These are phyloP conservation scores for Siderastrea radians DNA, from an alignment of 92 coral and sea anemone species.

Conservation along the genomic window DNA sequence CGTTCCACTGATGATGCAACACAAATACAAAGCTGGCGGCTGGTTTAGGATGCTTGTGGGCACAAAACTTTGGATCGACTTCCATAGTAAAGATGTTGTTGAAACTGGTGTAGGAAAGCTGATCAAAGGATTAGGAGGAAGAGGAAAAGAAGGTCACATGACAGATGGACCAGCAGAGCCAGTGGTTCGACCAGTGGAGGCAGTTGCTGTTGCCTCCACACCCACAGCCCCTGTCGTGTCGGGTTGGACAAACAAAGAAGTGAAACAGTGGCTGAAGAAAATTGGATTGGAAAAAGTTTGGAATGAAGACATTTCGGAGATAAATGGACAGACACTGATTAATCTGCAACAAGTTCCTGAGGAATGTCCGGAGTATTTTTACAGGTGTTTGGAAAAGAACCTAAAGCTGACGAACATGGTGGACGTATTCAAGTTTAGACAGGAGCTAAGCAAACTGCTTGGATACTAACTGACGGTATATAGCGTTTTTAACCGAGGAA, in stretches of 20 bases:
- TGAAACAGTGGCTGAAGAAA: constrained; percentile 63
- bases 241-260: constrained; percentile 54
- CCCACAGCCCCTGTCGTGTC: constrained; percentile 16
- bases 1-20: constrained; percentile 75
- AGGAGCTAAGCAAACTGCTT: constrained; percentile 50
- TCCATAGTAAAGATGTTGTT: constrained; percentile 32
- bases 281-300: constrained; percentile 55
- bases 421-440: constrained; percentile 56
- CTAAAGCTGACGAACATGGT: constrained; percentile 47
- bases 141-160: constrained; percentile 42
- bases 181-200: neutral
- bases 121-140: constrained; percentile 42
- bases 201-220: neutral
- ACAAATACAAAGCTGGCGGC: constrained; percentile 69
- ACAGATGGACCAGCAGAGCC: constrained; percentile 12
- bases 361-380: constrained; percentile 73
- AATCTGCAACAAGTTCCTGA: constrained; percentile 57
- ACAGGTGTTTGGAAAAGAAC: constrained; percentile 55
- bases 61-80: constrained; percentile 58
- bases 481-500: too few relatives aligned
- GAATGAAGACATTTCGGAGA: constrained; percentile 35
- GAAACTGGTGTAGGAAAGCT: constrained; percentile 33
- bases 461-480: neutral
- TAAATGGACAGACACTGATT: constrained; percentile 57
- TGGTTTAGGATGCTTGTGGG: constrained; percentile 73